phyloP scores from a whole-genome alignment of 1,140 invertebrate genomes.

The Phymastichus coffea region DNA sequence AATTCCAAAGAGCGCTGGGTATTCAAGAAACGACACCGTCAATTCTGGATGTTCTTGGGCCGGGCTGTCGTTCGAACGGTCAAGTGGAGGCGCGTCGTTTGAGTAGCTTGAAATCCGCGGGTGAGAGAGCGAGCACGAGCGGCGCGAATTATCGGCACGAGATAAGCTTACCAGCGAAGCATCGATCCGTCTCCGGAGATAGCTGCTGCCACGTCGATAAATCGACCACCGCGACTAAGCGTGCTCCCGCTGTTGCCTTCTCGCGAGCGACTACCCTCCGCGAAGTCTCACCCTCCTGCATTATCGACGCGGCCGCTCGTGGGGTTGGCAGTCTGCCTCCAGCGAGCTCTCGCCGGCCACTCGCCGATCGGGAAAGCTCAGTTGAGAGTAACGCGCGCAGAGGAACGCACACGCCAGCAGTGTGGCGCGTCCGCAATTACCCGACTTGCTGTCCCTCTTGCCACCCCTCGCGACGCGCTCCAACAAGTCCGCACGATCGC shows the following conservation, averaged over 20 bases:
- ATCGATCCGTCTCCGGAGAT: too few species aligned
- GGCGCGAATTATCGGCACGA: too few species aligned
- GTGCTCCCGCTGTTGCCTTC: background rate
- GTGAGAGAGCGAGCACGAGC: too few species aligned
- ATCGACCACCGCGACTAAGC: too few species aligned
- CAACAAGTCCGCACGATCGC: background rate
- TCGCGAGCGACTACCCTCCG: background rate
- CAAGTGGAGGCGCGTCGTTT: too few species aligned
- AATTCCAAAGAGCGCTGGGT: constrained; percentile 1
- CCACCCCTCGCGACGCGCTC: background rate
- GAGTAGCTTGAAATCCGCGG: too few species aligned
- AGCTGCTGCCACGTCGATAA: too few species aligned
- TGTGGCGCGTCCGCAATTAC: constrained; percentile 23
- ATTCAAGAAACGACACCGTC: background rate
- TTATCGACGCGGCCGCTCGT: constrained; percentile 25
- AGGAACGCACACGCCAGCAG: constrained; percentile 27
- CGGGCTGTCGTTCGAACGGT: too few species aligned
- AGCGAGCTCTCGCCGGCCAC: background rate
- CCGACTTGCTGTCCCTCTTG: constrained; percentile 8
- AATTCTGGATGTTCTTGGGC: too few species aligned
- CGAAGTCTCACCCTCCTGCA: constrained; percentile 18
- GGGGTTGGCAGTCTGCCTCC: constrained; percentile 24
- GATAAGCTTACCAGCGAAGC: too few species aligned
- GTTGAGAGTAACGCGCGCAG: constrained; percentile 32
- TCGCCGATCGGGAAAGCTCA: too few species aligned